Evolutionary conservation across 2,113 vertebrate species (phyloP).

Genomic region (Gymnogyps californianus): DNA sequence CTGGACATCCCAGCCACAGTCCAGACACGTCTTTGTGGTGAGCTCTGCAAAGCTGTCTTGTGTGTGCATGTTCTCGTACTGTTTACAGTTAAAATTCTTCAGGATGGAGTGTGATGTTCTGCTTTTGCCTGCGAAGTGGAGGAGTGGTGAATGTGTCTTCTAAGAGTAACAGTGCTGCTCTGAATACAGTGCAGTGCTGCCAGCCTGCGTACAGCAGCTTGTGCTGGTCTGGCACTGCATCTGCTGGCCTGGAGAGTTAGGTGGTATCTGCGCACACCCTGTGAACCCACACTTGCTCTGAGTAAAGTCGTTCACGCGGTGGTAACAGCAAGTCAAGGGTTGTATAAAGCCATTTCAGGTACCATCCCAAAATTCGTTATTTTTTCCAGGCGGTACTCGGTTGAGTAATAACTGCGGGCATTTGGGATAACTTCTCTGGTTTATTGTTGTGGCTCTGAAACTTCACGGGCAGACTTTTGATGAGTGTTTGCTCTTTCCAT

Average conservation of each 20-base stretch:
- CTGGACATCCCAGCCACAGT: background rate
- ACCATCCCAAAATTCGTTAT: rapidly evolving
- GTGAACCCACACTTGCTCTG: background rate
- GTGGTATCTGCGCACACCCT: background rate
- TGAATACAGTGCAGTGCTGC: background rate
- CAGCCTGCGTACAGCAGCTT: background rate
- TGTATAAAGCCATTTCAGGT: background rate
- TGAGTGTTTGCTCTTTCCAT: background rate
- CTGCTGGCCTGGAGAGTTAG: background rate
- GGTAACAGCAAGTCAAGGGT: background rate
- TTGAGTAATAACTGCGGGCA: background rate
- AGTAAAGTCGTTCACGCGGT: background rate
- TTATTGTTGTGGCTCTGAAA: background rate
- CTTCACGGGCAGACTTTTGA: background rate
- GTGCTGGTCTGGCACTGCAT: rapidly evolving
- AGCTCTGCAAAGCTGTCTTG: background rate
- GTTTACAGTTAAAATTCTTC: background rate
- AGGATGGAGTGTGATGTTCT: background rate
- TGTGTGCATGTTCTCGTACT: background rate
- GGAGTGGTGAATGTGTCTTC: background rate
- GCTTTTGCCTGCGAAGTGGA: background rate
- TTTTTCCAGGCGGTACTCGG: background rate
- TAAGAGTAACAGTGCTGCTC: background rate
- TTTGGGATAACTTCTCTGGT: background rate
- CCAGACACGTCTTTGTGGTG: background rate